Conservation (phyloP, 1,140 invertebrate species). For the Tetragnatha versicolor region DNA sequence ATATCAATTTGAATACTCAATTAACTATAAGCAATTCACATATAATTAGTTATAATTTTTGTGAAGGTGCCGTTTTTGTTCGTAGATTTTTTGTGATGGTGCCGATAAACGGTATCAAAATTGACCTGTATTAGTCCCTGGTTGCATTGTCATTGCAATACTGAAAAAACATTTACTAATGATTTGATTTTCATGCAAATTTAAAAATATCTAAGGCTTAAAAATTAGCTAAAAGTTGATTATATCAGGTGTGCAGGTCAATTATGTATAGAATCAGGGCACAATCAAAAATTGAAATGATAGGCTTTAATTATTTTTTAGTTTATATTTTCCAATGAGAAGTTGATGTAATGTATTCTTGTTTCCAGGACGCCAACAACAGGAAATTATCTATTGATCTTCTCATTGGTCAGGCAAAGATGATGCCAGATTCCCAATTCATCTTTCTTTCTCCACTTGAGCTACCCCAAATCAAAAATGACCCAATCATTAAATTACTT, state of each 20-base stretch:
- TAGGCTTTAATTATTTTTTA: not conserved
- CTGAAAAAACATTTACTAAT: too few species aligned
- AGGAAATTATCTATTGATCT: constrained; percentile 64
- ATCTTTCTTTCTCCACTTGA: constrained; percentile 66
- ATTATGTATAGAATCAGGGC: not conserved
- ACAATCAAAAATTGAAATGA: not conserved
- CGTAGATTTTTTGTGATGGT: too few species aligned
- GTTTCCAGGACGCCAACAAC: constrained; percentile 65
- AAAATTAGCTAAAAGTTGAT: not conserved
- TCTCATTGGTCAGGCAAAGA: constrained; percentile 62
- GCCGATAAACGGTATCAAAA: too few species aligned
- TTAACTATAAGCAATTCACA: too few species aligned
- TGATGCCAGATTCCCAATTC: constrained; percentile 62
- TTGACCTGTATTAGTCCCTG: too few species aligned
- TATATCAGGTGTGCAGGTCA: not conserved
- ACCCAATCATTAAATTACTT: not conserved
- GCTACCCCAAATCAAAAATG: constrained; percentile 55
- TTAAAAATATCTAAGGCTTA: not conserved
- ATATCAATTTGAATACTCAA: too few species aligned
- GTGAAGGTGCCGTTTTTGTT: too few species aligned
- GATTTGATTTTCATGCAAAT: not conserved
- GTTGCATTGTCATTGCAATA: too few species aligned
- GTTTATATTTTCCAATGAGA: too few species aligned
- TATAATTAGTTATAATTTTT: too few species aligned
- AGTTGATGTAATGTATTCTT: not conserved